phyloP scores from a whole-genome alignment of 2,888 invertebrate genomes.

The Ctena decussata region DNA sequence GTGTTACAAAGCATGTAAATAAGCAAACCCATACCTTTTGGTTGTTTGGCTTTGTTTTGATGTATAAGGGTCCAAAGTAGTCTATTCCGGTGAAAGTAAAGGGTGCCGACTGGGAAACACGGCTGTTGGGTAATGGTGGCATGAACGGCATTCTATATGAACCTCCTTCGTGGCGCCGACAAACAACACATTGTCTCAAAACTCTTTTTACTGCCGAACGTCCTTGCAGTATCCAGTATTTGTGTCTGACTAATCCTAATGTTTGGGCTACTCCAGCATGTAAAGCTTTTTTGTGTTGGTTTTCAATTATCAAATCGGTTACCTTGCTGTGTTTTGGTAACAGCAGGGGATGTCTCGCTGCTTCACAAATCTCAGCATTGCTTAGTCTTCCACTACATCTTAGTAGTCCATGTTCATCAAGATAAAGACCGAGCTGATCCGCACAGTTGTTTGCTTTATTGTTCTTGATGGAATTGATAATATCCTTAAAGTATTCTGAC shows the following conservation, averaged over 20 bases:
- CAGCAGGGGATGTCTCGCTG: slow-evolving; percentile 16
- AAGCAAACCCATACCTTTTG: too few species aligned
- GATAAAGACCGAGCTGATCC: slow-evolving; percentile 11
- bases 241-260: not conserved
- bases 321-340: not conserved
- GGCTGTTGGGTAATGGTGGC: slow-evolving; percentile 20
- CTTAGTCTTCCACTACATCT: slow-evolving; percentile 12
- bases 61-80: too few species aligned
- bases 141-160: slow-evolving; percentile 18
- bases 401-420: slow-evolving; percentile 5
- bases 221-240: too few species aligned
- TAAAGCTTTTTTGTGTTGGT: too few species aligned
- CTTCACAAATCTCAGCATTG: slow-evolving; percentile 1
- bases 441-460: not conserved
- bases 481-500: not conserved
- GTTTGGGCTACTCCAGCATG: too few species aligned
- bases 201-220: slow-evolving; percentile 19
- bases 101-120: slow-evolving; percentile 11
- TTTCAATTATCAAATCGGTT: slow-evolving; percentile 1
- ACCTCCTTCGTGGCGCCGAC: not conserved
- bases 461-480: not conserved
- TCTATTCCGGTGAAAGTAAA: too few species aligned
- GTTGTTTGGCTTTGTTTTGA: too few species aligned
- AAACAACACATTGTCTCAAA: slow-evolving; percentile 4
- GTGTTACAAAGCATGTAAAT: slow-evolving; percentile 24